Percentiles rank a stretch among this genome's conserved stretches.
Conservation (phyloP, 35 echinoderm and acorn worm genomes). For the Patiria miniata region DNA sequence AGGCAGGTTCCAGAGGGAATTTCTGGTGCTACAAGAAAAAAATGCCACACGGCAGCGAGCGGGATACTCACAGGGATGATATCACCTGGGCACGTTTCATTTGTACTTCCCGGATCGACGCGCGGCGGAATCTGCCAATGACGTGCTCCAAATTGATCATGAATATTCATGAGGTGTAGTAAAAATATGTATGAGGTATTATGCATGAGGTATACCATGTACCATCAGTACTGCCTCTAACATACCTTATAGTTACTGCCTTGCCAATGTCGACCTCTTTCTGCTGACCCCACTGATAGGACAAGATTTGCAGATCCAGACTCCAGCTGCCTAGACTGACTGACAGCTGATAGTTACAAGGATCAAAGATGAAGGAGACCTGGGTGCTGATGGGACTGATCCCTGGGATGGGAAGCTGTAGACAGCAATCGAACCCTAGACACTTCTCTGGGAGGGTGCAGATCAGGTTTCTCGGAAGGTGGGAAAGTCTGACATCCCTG, state of each 20-base stretch:
- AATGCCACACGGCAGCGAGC: too few species aligned
- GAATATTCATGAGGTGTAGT: too few species aligned
- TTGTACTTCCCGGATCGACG: too few species aligned
- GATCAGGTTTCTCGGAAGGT: not conserved
- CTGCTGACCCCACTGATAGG: slow-evolving; percentile 29
- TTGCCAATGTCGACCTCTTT: not conserved
- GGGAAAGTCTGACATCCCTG: not conserved
- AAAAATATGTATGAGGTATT: too few species aligned
- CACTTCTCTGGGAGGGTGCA: slow-evolving; percentile 29
- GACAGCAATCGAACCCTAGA: slow-evolving; percentile 47
- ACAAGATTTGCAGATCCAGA: not conserved
- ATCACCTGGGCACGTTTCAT: too few species aligned
- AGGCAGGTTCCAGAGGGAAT: too few species aligned
- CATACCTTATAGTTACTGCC: not conserved
- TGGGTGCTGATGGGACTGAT: not conserved
- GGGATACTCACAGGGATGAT: too few species aligned
- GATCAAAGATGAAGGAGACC: slow-evolving; percentile 34
- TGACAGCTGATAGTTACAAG: slow-evolving; percentile 15
- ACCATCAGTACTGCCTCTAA: too few species aligned
- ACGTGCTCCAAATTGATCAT: too few species aligned
- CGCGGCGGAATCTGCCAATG: too few species aligned
- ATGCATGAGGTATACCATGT: too few species aligned
- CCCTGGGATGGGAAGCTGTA: slow-evolving; percentile 15
- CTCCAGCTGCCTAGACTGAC: slow-evolving; percentile 14
- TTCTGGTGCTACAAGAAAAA: too few species aligned